phyloP scores from a whole-genome alignment of 2,113 vertebrate species.

The Cyanoderma ruficeps region DNA sequence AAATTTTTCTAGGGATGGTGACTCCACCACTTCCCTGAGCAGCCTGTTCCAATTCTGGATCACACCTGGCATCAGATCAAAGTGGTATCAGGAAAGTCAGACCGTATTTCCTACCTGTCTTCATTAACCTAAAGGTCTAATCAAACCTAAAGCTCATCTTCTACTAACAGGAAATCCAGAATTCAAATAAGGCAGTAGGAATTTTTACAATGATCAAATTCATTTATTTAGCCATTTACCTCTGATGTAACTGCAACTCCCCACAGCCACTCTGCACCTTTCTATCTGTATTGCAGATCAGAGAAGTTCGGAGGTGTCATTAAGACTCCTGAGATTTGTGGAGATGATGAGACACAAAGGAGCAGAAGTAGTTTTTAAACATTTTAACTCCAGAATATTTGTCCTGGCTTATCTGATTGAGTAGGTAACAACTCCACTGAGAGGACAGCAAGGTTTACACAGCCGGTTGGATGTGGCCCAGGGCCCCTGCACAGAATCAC shows the following conservation, averaged over 20 bases:
- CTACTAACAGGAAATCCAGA: not conserved
- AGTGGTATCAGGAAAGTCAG: not conserved
- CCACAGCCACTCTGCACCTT: not conserved
- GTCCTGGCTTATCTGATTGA: not conserved
- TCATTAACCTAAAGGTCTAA: not conserved
- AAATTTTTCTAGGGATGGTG: not conserved
- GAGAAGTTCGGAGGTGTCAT: not conserved
- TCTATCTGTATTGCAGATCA: not conserved
- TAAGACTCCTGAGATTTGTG: not conserved
- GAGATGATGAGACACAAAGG: not conserved
- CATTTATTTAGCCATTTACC: not conserved
- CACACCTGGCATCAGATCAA: accelerated
- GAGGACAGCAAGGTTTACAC: not conserved
- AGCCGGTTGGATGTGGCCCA: not conserved
- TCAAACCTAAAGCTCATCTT: not conserved
- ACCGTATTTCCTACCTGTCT: not conserved
- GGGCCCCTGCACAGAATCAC: not conserved
- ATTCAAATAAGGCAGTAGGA: not conserved
- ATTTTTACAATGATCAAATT: not conserved
- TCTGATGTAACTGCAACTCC: not conserved
- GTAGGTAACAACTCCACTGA: accelerated
- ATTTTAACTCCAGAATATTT: not conserved
- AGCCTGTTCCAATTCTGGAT: not conserved
- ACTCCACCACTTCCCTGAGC: not conserved
- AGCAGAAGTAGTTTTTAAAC: not conserved